Conservation (phyloP, 2,113 vertebrate species). For the Colinus virginianus region DNA sequence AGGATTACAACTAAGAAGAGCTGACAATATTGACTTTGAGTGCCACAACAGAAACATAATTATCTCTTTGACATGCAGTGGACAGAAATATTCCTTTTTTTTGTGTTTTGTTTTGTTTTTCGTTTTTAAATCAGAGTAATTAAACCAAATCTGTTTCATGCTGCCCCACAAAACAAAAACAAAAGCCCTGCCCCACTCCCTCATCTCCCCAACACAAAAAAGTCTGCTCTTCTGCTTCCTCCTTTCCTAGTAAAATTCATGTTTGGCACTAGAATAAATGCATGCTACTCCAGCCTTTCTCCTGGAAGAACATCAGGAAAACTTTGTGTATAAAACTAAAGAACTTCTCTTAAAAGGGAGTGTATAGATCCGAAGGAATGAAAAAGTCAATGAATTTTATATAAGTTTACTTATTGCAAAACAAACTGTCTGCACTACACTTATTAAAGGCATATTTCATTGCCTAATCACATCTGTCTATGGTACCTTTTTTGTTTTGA, state of each 20-base stretch:
- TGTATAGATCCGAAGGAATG: slow-evolving; percentile 43
- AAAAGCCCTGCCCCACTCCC: neutral
- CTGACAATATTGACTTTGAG: slow-evolving; percentile 74
- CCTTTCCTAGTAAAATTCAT: slow-evolving; percentile 23
- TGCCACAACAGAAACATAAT: slow-evolving; percentile 45
- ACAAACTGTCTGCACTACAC: slow-evolving; percentile 59
- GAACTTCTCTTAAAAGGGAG: slow-evolving; percentile 16
- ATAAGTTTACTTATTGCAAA: slow-evolving; percentile 65
- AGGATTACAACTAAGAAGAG: slow-evolving; percentile 85
- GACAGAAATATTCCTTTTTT: slow-evolving; percentile 56
- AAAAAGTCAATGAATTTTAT: slow-evolving; percentile 67
- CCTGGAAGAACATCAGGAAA: slow-evolving; percentile 67
- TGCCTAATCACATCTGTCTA: slow-evolving; percentile 52
- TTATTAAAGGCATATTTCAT: slow-evolving; percentile 70
- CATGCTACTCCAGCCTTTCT: slow-evolving; percentile 17
- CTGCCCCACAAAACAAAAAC: neutral
- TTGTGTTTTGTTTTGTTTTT: too few relatives aligned
- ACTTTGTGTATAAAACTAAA: slow-evolving; percentile 31
- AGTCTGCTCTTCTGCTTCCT: slow-evolving; percentile 1
- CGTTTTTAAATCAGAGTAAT: neutral
- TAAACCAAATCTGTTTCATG: neutral
- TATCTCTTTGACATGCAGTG: slow-evolving; percentile 47
- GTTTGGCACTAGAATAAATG: slow-evolving; percentile 54
- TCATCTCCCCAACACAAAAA: too few relatives aligned
- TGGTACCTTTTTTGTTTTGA: slow-evolving; percentile 62